Evolutionary conservation across 2,888 invertebrate genomes (phyloP).

Genomic region (Agrilus biguttatus): DNA sequence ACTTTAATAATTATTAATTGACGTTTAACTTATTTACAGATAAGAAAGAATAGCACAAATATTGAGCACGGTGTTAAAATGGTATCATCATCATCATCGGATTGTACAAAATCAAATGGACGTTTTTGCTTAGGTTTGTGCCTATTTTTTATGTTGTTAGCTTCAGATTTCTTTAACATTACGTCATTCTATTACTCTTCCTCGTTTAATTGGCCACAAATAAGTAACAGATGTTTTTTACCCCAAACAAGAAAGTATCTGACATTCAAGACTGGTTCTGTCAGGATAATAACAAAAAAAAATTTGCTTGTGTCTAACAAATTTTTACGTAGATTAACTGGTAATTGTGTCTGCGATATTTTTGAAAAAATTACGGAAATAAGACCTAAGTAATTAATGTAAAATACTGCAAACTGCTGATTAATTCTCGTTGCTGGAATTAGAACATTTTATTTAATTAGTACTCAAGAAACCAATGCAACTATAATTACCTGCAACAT

Average conservation of each 20-base stretch:
- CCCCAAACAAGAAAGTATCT: too few species aligned
- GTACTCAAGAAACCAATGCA: not conserved
- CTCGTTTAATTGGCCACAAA: not conserved
- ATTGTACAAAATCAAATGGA: conserved; percentile 25
- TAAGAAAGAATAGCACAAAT: conserved; percentile 24
- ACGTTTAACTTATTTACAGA: conserved; percentile 18
- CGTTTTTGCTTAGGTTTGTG: conserved; percentile 33
- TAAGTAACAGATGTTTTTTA: too few species aligned
- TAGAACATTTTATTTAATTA: not conserved
- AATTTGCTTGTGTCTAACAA: too few species aligned
- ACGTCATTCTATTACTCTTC: conserved; percentile 5
- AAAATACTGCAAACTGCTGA: too few species aligned
- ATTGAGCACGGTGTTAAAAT: conserved; percentile 21
- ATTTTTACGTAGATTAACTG: not conserved
- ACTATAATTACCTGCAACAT: not conserved
- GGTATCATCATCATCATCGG: conserved; percentile 17
- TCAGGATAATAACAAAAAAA: too few species aligned
- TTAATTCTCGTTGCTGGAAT: too few species aligned
- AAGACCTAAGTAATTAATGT: too few species aligned
- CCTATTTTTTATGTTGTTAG: conserved; percentile 21
- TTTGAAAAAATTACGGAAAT: not conserved
- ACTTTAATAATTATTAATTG: conserved; percentile 1
- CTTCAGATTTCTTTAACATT: conserved; percentile 15
- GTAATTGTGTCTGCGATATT: not conserved
- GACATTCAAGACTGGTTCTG: too few species aligned